Percentiles rank a stretch among this genome's conserved stretches.
Evolutionary conservation across 2,113 vertebrate genomes (phyloP).

Genomic region (Pangasianodon gigas): DNA sequence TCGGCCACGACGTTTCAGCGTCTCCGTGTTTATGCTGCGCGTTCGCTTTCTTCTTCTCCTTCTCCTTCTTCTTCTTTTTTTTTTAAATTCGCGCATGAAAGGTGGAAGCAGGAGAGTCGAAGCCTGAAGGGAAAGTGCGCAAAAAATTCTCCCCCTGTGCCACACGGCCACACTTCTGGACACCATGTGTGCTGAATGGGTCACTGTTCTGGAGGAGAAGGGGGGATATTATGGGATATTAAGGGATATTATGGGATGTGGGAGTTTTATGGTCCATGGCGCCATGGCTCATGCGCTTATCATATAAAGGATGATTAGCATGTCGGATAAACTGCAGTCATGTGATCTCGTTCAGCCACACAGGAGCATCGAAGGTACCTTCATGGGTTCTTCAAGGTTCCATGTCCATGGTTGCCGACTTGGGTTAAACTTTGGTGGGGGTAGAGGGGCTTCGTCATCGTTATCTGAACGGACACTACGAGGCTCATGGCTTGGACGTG

Average conservation of each 20-base stretch:
- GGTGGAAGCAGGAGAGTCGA: conserved; percentile 36
- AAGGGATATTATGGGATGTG: conserved; percentile 19
- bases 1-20: conserved; percentile 58
- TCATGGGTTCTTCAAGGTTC: background rate
- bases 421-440: background rate
- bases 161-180: conserved; percentile 26
- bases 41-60: conserved; percentile 42
- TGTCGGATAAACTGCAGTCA: background rate
- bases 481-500: too few relatives aligned
- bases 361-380: background rate
- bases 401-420: background rate
- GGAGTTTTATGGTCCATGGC: conserved; percentile 35
- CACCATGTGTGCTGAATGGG: conserved; percentile 39
- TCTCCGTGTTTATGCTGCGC: conserved; percentile 56
- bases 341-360: background rate
- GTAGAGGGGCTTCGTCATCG: too few relatives aligned
- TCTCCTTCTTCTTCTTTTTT: conserved; percentile 38
- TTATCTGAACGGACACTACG: background rate
- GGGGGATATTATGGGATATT: conserved; percentile 7
- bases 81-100: conserved; percentile 19
- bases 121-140: conserved; percentile 42
- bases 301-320: background rate
- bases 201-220: conserved; percentile 44
- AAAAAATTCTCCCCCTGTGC: conserved; percentile 2
- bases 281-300: background rate